A percentile compares a stretch with the other conserved stretches of the same genome.
Evolutionary conservation across 1,140 invertebrate genomes (phyloP).

Genomic region (Augochlora pura): DNA sequence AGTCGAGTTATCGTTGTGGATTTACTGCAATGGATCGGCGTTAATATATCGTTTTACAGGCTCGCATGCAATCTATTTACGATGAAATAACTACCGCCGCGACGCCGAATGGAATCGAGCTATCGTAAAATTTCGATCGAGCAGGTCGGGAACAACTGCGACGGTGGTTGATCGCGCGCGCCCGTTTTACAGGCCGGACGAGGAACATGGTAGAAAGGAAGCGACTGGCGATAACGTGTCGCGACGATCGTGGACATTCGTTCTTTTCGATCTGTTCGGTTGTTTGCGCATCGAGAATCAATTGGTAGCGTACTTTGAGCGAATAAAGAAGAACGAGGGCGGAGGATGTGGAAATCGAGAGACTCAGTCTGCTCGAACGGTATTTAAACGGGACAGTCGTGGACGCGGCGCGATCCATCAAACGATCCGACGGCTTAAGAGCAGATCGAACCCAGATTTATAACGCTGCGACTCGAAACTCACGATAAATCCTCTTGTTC

Average conservation of each 20-base stretch:
- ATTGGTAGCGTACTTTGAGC: slow-evolving; percentile 4
- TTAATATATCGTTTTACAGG: slow-evolving; percentile 59
- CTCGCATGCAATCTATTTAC: slow-evolving; percentile 48
- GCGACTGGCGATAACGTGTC: neutral
- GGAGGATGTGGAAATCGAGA: neutral
- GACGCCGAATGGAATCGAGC: neutral
- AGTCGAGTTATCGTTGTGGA: slow-evolving; percentile 49
- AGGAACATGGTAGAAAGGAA: no score
- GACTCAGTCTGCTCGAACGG: slow-evolving; percentile 36
- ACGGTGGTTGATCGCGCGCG: neutral
- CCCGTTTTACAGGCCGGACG: neutral
- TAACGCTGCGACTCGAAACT: slow-evolving; percentile 57
- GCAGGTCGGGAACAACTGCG: neutral
- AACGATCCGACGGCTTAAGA: slow-evolving; percentile 61
- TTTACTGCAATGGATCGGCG: slow-evolving; percentile 46
- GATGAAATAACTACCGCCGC: slow-evolving; percentile 25
- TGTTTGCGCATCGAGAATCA: slow-evolving; percentile 20
- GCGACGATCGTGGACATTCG: neutral
- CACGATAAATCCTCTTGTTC: slow-evolving; percentile 61
- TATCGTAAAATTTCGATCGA: slow-evolving; percentile 4
- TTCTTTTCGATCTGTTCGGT: neutral
- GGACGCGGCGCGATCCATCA: slow-evolving; percentile 46
- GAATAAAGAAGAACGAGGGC: neutral
- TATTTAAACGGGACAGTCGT: slow-evolving; percentile 47
- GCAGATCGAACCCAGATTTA: slow-evolving; percentile 62